Evolutionary conservation across 2,113 vertebrate genomes (phyloP), one percentile per base, ranked within the genome.

Genomic region (Rhea pennata): DNA sequence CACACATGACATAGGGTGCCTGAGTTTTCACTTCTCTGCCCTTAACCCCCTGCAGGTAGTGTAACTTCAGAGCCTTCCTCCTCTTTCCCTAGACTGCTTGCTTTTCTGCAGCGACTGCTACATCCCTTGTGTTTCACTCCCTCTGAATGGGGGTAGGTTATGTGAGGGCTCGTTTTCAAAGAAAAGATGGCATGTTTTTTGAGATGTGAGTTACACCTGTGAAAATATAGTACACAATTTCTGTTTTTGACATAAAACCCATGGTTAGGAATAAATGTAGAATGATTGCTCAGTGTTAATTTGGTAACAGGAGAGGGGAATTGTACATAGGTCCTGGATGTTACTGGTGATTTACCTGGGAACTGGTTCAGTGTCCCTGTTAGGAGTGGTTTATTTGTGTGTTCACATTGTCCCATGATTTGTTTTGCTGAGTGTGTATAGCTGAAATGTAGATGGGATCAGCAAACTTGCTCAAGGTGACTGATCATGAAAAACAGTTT

Each of bases 1-100:
- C 19, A 10, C 46, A 11, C 0, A 0, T 74, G 12, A 13, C 15
- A 33, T 24, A 51, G 48, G 44, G 58, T 8, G 0, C 56, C 44
- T 90, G 53, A 13, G 10, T 58, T 90, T 70, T 90, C 59, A 26
- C 66, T 83, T 6, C 4, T 36, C 19, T 61, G 21, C 14, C 10
- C 46, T 48, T 48, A 48, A 48, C 46, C 10, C 4, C 53, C 9
- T 11, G 19, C n/a, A 83, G 42, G 26, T 42, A n/a, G 40, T 24
- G 0, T 9, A 65, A 42, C 27, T 69, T 62, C 44, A 90, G 64
- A 94, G 54, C 20, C 36, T 13, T n/a, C 44, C 31, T 10, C 31
- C 20, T 69, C 29, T 48, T 70, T 48, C 14, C 5, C 1, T 5
- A 27, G 64, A 36, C 36, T 9, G n/a, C 21, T 85, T 44, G n/a